Evolutionary conservation across 2,888 invertebrate species (phyloP), one percentile per base, ranked within the genome.

Genomic region (Glaucopsyche alexis): DNA sequence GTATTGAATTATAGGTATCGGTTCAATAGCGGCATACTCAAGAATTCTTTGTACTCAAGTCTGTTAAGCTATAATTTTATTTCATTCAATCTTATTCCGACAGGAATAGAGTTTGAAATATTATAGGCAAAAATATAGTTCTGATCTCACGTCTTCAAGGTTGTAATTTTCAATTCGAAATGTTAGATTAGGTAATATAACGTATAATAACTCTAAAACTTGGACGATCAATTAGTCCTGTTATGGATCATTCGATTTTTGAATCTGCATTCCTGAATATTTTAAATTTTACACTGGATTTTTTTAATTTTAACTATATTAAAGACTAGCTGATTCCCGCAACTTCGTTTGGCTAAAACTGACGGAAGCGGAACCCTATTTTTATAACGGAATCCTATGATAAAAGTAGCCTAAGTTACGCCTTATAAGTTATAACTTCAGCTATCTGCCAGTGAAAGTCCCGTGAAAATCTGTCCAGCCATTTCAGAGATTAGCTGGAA

Each of bases 131-230:
- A 16, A 38, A n/a, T 42, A 40, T n/a, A 42, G 13, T n/a, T 13
- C n/a, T 19, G 42, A 73, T 73, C 71, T 52, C 19, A 72, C 67
- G 71, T 67, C 47, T 45, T 71, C 14, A 73, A 77, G 73, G 74
- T 55, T 73, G 72, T 77, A 76, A 77, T 77, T 77, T 77, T 66
- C 72, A 72, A 64, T 73, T 70, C 50, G 64, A 50, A 73, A 73
- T 71, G 47, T 73, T 64, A 71, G 73, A 72, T 73, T 71, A 47
- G 69, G 29, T 70, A 50, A 72, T 66, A 49, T 49, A 65, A 65
- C 45, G 71, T 29, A 52, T 71, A 52, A 52, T 40, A 40, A 50
- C 19, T 38, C n/a, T 16, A 42, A 49, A 72, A 65, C 50, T 66
- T 66, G 29, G 49, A 38, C 6, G 60, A 65, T 60, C 29, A 64